Conservation (phyloP, 2,113 vertebrate species). For the Alces alces region DNA sequence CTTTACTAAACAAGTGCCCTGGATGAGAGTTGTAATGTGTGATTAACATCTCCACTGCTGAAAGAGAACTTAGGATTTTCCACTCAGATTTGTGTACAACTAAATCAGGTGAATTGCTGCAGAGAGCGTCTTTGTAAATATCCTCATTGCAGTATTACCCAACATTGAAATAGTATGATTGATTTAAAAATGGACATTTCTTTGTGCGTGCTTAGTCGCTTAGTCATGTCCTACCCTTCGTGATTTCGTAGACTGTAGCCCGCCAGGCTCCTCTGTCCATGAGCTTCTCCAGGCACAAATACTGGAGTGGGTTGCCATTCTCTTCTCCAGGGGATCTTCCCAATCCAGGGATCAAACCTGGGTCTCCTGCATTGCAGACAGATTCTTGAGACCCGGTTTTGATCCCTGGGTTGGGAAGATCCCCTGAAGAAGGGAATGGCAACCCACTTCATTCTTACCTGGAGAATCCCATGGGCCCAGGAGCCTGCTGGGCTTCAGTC, state of each 20-base stretch:
- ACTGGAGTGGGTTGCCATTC: background rate
- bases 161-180: background rate
- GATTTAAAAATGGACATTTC: constrained; percentile 5
- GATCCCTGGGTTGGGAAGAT: background rate
- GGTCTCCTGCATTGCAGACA: background rate
- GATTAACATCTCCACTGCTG: background rate
- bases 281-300: background rate
- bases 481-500: background rate
- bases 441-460: background rate
- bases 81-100: background rate
- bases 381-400: background rate
- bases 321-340: background rate
- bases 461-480: background rate
- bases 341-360: background rate
- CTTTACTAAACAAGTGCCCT: background rate
- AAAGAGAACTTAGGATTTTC: background rate
- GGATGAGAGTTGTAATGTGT: background rate
- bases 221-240: background rate
- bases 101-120: background rate
- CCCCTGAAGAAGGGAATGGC: background rate
- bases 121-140: background rate
- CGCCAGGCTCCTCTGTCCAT: background rate
- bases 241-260: background rate
- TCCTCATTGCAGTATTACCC: background rate
- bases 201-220: background rate